Base-by-base conservation (phyloP, 2,113 vertebrate species). In the Mohoua ochrocephala region DNA sequence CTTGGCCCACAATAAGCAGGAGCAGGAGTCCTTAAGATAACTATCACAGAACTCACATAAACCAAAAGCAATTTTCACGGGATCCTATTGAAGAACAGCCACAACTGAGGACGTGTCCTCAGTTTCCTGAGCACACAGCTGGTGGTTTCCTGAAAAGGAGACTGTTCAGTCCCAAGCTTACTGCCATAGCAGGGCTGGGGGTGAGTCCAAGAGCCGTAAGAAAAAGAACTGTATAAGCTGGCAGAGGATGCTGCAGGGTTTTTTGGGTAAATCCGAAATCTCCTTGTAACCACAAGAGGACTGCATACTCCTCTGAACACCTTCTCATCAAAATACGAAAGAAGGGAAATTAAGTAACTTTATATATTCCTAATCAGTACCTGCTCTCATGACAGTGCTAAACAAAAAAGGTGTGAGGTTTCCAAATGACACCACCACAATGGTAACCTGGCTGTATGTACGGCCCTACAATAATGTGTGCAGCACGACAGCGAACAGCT, bases 131-230 rank as follows among this genome's bases (percentile, higher is more conserved):
- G 76, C 63, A 77, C 13, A 7, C 1, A 63, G 42, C 31, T 63
- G 50, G 50, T 61, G 33, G 47, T 28, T 82, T 95, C 44, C 65
- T 82, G 52, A 49, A 56, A 49, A 59, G 47, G 3, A 68, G 33
- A 52, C 39, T 23, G 19, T 28, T 77, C 47, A 47, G 1, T 23
- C 27, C 52, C 63, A 31, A 45, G 33, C 1, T 73, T 56, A 79
- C 6, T 12, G 7, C n/a, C 27, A 45, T 0, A 65, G 84, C 0
- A 8, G 28, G 84, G 28, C 28, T 82, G 23, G 22, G 7, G 11
- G 7, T 33, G 15, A 87, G 21, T 59, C 33, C 0, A 0, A 69
- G 17, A 69, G 39, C 39, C 0, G 0, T 47, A 68, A 52, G 16
- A 50, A 56, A 67, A 88, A 86, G 30, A 78, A 42, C 0, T 3